Percentiles rank a stretch among this genome's conserved stretches.
These are phyloP conservation scores for Dryoscopus gambensis DNA, from an alignment of 2,113 vertebrate species.

Conservation along the genomic window DNA sequence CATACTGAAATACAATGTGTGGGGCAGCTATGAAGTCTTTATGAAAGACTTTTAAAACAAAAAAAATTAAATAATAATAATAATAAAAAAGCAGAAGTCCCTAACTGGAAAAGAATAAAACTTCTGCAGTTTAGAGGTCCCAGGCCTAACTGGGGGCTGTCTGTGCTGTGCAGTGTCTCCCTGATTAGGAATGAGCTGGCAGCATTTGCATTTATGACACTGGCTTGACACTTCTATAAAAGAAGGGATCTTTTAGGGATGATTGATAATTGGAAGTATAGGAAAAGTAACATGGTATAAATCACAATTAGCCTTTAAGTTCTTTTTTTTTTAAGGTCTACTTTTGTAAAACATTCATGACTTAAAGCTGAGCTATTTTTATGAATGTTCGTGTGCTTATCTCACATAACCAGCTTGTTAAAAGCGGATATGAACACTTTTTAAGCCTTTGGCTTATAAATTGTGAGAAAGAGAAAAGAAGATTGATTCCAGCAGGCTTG, in stretches of 20 bases:
- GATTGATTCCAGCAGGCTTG: slow-evolving; percentile 42
- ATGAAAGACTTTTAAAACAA: not conserved
- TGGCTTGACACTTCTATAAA: not conserved
- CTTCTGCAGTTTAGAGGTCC: not conserved
- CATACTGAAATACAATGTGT: not conserved
- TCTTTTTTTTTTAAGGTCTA: not conserved
- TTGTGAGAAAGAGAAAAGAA: slow-evolving; percentile 35
- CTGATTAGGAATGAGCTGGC: not conserved
- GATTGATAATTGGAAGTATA: not conserved
- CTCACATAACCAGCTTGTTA: slow-evolving; percentile 50
- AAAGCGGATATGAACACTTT: slow-evolving; percentile 27
- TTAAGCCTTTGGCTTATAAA: slow-evolving; percentile 46
- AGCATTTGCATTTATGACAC: not conserved
- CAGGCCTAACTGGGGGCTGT: not conserved
- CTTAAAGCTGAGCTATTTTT: slow-evolving; percentile 47
- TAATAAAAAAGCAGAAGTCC: not conserved
- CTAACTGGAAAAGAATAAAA: not conserved
- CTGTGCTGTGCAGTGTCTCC: not conserved
- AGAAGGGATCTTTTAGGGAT: not conserved
- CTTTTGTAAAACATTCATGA: slow-evolving; percentile 6
- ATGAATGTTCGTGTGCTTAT: slow-evolving; percentile 46
- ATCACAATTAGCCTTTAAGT: not conserved
- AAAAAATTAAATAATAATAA: not conserved
- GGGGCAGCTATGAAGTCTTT: not conserved
- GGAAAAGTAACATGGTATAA: not conserved